phyloP scores from a whole-genome alignment of 2,888 invertebrate genomes.

The Dioctria linearis region DNA sequence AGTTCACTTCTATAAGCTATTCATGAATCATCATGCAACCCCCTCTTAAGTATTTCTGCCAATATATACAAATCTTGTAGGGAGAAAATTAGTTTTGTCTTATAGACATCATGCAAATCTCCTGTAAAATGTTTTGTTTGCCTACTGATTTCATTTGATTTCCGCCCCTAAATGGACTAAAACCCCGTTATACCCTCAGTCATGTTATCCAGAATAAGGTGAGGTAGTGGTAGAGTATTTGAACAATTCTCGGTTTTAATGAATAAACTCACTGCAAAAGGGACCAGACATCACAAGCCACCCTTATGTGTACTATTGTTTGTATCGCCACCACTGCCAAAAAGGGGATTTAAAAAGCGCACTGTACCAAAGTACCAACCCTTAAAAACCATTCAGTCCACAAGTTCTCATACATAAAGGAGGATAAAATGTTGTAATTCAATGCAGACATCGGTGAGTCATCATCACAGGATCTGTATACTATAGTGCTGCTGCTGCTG shows the following conservation, averaged over 20 bases:
- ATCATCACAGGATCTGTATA: conserved; percentile 9
- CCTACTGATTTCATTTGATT: conserved; percentile 47
- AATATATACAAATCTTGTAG: background rate
- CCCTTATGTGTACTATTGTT: conserved; percentile 32
- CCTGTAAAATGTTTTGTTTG: conserved; percentile 52
- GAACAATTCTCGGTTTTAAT: conserved; percentile 36
- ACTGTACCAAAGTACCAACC: conserved; percentile 40
- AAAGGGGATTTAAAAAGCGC: conserved; percentile 39
- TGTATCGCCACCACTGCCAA: conserved; percentile 14
- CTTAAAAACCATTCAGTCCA: conserved; percentile 31
- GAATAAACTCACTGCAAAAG: conserved; percentile 33
- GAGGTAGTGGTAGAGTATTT: conserved; percentile 27
- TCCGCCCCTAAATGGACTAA: conserved; percentile 36
- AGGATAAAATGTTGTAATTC: conserved; percentile 26
- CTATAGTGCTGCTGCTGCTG: background rate
- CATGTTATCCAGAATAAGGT: conserved; percentile 1
- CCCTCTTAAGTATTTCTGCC: background rate
- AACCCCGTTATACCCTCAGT: conserved; percentile 16
- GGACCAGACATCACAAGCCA: conserved; percentile 30
- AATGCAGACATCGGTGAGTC: conserved; percentile 49
- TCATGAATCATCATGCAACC: background rate
- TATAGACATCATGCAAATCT: conserved; percentile 47
- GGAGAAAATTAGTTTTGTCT: conserved; percentile 43
- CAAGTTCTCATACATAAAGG: conserved; percentile 18
- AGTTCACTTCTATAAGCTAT: too few relatives aligned